These are phyloP conservation scores for Conops quadrifasciatus DNA, from an alignment of 2,888 invertebrate genomes.

Conservation along the genomic window DNA sequence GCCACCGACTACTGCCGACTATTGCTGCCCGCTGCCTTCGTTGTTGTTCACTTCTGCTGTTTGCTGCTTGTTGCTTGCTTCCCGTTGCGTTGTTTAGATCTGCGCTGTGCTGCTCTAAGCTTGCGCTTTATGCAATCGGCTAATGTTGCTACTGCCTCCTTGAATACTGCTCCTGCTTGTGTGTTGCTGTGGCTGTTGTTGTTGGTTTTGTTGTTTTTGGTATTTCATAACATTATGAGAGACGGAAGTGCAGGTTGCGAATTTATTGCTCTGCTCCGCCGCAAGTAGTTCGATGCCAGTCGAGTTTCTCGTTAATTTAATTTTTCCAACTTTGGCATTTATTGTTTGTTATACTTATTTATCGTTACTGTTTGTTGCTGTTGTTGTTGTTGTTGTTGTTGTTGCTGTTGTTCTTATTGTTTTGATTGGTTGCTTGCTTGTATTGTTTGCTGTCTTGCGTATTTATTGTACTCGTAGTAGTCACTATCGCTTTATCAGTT, in stretches of 20 bases:
- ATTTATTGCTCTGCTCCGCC: slow-evolving; percentile 35
- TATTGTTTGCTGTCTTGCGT: slow-evolving; percentile 14
- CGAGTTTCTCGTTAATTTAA: slow-evolving; percentile 48
- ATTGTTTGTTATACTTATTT: slow-evolving; percentile 45
- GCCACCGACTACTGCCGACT: not conserved
- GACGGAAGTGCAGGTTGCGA: slow-evolving; percentile 38
- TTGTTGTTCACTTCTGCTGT: not conserved
- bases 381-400: slow-evolving; percentile 20
- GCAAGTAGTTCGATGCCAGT: slow-evolving; percentile 23
- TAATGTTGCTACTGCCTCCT: slow-evolving; percentile 44
- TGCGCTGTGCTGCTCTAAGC: not conserved
- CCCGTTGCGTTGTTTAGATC: not conserved
- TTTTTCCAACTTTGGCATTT: slow-evolving; percentile 51
- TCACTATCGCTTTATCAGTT: slow-evolving; percentile 1
- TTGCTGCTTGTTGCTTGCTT: slow-evolving; percentile 2
- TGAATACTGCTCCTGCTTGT: not conserved
- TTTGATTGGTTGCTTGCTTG: slow-evolving; percentile 4
- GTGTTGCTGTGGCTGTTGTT: slow-evolving; percentile 1
- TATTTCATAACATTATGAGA: slow-evolving; percentile 32
- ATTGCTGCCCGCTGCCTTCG: not conserved
- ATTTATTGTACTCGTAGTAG: not conserved
- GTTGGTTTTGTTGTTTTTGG: slow-evolving; percentile 34
- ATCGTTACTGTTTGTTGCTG: slow-evolving; percentile 29
- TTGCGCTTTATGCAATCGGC: not conserved
- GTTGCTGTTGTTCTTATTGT: slow-evolving; percentile 6